Base-by-base conservation (phyloP, 2,113 vertebrate species). In the Paradoxurus hermaphroditus region DNA sequence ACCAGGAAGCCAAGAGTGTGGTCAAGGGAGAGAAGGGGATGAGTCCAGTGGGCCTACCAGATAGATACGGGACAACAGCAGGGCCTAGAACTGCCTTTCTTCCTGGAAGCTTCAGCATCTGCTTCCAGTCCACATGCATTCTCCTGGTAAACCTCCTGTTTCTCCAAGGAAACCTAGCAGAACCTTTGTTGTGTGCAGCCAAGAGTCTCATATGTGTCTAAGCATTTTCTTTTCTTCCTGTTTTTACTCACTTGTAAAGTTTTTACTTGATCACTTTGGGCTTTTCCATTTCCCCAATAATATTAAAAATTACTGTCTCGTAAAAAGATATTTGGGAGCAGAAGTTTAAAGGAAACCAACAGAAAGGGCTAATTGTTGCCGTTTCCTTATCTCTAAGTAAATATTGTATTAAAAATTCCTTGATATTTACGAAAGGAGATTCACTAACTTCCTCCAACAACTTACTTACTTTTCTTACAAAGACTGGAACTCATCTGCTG, bases 381-480 rank as follows among this genome's bases (percentile, higher is more conserved):
- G 44, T 93, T 63, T 94, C 62, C 31, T 94, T 89, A 44, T 62
- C 56, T 94, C 63, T 36, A 92, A 90, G 83, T 88, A 95, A 97
- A 91, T 82, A 91, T 27, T 83, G 6, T 56, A 46, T 88, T 86
- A 95, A 89, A 91, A 82, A 86, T 59, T 53, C 8, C 72, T 92
- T 79, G 95, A 72, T 91, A 83, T 95, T 67, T 95, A 27, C 51
- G 23, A 62, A 93, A 90, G 67, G 11, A 91, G 82, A 88, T 75
- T 93, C 46, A 72, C 63, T 81, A 75, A 56, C n/a, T 92, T 93
- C n/a, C 49, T 94, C 75, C 46, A n/a, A 59, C 34, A 13, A 12
- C 41, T 95, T 90, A 14, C 68, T 78, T 39, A 39, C 75, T 90
- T 56, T 95, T 87, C 70, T 92, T 4, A 83, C 13, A 53, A 84